Conservation (phyloP, 2,113 vertebrate species). For the Callaeas wilsoni region DNA sequence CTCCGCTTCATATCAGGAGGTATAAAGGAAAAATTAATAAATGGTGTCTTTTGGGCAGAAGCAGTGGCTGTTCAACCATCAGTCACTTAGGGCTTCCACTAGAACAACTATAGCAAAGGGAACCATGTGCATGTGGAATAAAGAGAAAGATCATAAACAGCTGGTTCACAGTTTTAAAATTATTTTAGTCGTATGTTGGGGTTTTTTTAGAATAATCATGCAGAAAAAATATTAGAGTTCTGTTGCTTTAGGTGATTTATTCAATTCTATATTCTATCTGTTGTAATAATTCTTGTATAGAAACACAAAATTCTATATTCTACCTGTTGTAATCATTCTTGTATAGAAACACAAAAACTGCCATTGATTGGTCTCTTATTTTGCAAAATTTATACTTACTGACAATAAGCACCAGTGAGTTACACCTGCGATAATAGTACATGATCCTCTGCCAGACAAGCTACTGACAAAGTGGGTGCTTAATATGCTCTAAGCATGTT, state of each 20-base stretch:
- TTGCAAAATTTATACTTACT: not conserved
- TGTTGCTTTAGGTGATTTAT: not conserved
- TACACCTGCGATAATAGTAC: not conserved
- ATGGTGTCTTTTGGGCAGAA: not conserved
- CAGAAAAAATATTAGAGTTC: not conserved
- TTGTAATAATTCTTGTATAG: not conserved
- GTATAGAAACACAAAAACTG: not conserved
- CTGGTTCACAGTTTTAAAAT: not conserved
- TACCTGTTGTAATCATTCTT: not conserved
- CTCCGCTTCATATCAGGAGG: not conserved
- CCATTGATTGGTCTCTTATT: not conserved
- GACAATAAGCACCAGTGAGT: not conserved
- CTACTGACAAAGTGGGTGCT: not conserved
- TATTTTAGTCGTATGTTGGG: not conserved
- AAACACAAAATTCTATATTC: not conserved
- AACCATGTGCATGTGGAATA: rapidly evolving
- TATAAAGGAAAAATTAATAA: not conserved
- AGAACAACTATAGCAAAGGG: rapidly evolving
- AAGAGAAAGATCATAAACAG: not conserved
- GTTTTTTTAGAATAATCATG: not conserved
- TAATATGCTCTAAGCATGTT: not conserved
- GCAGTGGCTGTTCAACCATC: not conserved
- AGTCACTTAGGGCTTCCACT: not conserved
- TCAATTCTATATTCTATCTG: not conserved
- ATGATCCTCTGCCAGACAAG: not conserved